Base-by-base conservation (phyloP, 2,113 vertebrate genomes). In the Gulo gulo region DNA sequence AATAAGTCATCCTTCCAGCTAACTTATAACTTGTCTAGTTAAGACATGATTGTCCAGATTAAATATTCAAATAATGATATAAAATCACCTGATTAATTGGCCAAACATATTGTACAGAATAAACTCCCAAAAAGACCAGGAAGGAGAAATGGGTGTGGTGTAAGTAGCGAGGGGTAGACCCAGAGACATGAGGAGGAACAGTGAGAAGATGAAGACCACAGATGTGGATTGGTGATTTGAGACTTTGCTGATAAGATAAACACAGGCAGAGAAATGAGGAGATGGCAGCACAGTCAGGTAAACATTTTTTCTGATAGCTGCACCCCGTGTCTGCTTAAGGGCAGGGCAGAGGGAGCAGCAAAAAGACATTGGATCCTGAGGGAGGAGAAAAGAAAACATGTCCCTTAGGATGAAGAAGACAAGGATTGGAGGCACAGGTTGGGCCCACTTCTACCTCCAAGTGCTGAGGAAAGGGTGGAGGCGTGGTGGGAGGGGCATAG, bases 31-130 rank as follows among this genome's bases (percentile, higher is more conserved):
- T 69, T n/a, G 20, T 82, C 14, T 73, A 55, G 3, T 73, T 55
- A 87, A 84, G 50, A 47, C 23, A 74, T 69, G 13, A 90, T 9
- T 45, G 1, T 85, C 71, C 24, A 71, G 47, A 45, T 47, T 92
- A 93, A 63, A 36, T 85, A 15, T 59, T 94, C 74, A 91, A 87
- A 47, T 97, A 86, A 67, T 92, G n/a, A 55, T 74, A 61, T 71
- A 50, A 87, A 82, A 80, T 61, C 76, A 14, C 34, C 63, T 92
- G 36, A 88, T 93, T 73, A 69, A 50, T 26, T 84, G 69, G 5
- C 6, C 86, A 95, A 82, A 50, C n/a, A 21, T 39, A 10, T 65
- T 39, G 21, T 71, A 26, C 55, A 50, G 31, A 73, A 84, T 80
- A 96, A 78, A 5, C 12, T 12, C 29, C 16, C 8, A 69, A 57